Base-by-base conservation (phyloP, 2,113 vertebrate species). In the Hippolais icterina region DNA sequence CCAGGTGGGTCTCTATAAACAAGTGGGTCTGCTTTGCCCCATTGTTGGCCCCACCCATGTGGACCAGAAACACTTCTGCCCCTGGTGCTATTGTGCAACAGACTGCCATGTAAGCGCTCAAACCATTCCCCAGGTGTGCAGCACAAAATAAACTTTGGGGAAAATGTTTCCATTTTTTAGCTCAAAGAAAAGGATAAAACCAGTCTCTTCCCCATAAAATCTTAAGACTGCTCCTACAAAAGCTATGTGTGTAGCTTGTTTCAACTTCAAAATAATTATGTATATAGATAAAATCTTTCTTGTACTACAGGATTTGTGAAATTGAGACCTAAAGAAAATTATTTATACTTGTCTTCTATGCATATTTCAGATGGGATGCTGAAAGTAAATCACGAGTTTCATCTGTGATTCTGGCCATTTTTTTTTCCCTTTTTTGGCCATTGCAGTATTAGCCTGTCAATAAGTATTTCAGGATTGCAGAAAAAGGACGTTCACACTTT, bases 21-120 rank as follows among this genome's bases (percentile, higher is more conserved):
- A 15, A 4, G 2, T 21, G 31, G 9, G 15, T 49, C 54, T 61
- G 9, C 21, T 31, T 1, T 47, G 12, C 1, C 31, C 42, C 41
- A 5, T 9, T 42, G 8, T 47, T 39, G 46, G 20, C 8, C 31
- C 11, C 28, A 44, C 29, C 15, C 4, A 2, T 19, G 35, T 3
- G 8, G 35, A 54, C 21, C 46, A 83, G 46, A 83, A 64, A 24
- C 6, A 14, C 12, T 18, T 15, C 15, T 77, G 21, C 9, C 23
- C 3, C 12, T 41, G 2, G 4, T 25, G 11, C 11, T 57, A 1
- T 10, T n/a, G 17, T 64, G 12, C 33, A 44, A 41, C 0, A 2
- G 13, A n/a, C 11, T 66, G 37, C 13, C 37, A 1, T 14, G 56
- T 27, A 71, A 63, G 15, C 53, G 59, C 33, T 60, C 14, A 44